These are phyloP conservation scores for Elysia crispata DNA, from an alignment of 2,888 invertebrate genomes.

Conservation along the genomic window DNA sequence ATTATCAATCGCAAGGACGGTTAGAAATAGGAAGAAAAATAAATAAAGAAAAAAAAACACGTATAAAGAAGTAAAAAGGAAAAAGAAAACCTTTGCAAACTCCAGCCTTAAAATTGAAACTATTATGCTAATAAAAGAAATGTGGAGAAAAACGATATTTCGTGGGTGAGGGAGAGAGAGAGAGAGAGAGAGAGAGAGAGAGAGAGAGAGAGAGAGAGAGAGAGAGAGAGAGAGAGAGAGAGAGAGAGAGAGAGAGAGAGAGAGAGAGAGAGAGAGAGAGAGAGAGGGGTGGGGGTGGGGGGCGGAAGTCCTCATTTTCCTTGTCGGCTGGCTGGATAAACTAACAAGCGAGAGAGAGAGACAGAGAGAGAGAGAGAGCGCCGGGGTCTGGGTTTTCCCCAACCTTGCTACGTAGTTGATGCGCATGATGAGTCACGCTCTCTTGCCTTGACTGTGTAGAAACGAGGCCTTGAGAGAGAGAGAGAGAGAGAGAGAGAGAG, in stretches of 20 bases:
- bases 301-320: background rate
- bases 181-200: slow-evolving; percentile 24
- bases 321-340: background rate
- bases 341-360: background rate
- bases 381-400: slow-evolving; percentile 43
- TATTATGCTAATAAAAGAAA: no score
- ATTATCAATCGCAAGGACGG: no score
- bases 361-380: slow-evolving; percentile 1
- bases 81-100: no score
- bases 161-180: slow-evolving; percentile 11
- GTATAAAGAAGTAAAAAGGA: no score
- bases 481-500: slow-evolving; percentile 38
- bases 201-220: background rate
- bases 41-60: no score
- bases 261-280: background rate
- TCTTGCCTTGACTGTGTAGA: background rate
- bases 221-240: background rate
- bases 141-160: background rate
- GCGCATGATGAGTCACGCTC: background rate
- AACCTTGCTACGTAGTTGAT: slow-evolving; percentile 7
- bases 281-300: slow-evolving; percentile 21
- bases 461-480: slow-evolving; percentile 7
- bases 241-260: background rate
- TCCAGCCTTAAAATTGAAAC: no score
- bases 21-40: no score